Conservation (phyloP, 2,113 vertebrate genomes). For the Eptesicus fuscus region DNA sequence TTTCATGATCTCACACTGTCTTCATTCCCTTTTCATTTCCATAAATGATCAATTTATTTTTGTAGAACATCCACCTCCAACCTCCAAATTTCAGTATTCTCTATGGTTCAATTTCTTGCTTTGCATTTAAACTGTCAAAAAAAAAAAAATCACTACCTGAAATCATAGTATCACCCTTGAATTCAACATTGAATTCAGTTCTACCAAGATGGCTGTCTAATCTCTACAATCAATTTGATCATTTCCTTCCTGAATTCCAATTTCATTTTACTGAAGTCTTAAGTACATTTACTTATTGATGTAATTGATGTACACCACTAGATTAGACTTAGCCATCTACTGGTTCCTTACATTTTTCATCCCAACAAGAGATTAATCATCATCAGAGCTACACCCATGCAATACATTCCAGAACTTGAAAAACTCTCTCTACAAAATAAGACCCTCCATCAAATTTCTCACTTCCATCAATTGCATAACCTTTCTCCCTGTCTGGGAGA, state of each 20-base stretch:
- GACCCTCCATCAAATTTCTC: neutral
- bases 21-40: neutral
- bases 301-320: neutral
- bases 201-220: neutral
- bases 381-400: neutral
- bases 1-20: neutral
- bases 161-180: neutral
- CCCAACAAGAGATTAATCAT: neutral
- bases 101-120: neutral
- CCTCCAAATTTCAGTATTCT: neutral
- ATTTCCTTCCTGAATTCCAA: neutral
- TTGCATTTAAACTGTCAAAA: neutral
- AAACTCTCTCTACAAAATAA: neutral
- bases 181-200: neutral
- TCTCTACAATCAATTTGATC: neutral
- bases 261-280: neutral
- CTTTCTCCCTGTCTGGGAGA: neutral
- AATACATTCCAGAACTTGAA: neutral
- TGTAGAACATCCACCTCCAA: neutral
- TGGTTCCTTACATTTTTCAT: neutral
- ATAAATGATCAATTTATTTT: neutral
- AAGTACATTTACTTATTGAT: neutral
- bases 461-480: neutral
- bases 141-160: neutral
- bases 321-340: neutral